Base-by-base conservation (phyloP, 2,113 vertebrate species). In the Onychostruthus taczanowskii region DNA sequence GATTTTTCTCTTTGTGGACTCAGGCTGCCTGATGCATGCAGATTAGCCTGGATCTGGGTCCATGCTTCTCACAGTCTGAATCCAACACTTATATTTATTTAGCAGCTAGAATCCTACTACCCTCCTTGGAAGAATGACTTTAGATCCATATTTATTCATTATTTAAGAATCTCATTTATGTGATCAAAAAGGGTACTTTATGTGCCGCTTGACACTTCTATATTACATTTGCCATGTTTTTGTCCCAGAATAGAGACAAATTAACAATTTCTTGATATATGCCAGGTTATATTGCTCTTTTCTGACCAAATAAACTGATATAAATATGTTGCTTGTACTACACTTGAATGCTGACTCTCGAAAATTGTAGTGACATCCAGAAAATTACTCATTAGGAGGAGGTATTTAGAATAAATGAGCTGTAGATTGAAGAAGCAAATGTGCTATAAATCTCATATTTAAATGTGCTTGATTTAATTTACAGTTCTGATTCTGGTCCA, bases 341-440 rank as follows among this genome's bases (percentile, higher is more conserved):
- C 90, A 96, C 83, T 97, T 95, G 73, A 74, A 96, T 95, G 58
- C 76, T 96, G 96, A 97, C 95, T 97, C 72, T 83, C 8, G 14
- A 97, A 98, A 97, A 97, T 94, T 95, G 83, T 95, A 53, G 76
- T 96, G 96, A 95, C 96, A 96, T 97, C 80, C 79, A 95, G 95
- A 97, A 97, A 97, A 98, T 98, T 97, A 89, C 92, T 97, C 95
- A 91, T 97, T 97, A 97, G 55, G 88, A 91, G 96, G 96, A 96
- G 68, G 67, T 97, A 94, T 97, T 97, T 97, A 95, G 93, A 94
- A 95, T 95, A 97, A 97, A 97, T 94, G 91, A 83, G 58, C 78
- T 96, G 75, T 87, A 92, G 49, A 95, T 66, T 92, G 81, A 97
- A 95, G 87, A 81, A 94, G 78, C 37, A 96, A 75, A 82, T 73